phyloP scores from a whole-genome alignment of 2,797 vertebrate species.

The Manis crassicaudata region DNA sequence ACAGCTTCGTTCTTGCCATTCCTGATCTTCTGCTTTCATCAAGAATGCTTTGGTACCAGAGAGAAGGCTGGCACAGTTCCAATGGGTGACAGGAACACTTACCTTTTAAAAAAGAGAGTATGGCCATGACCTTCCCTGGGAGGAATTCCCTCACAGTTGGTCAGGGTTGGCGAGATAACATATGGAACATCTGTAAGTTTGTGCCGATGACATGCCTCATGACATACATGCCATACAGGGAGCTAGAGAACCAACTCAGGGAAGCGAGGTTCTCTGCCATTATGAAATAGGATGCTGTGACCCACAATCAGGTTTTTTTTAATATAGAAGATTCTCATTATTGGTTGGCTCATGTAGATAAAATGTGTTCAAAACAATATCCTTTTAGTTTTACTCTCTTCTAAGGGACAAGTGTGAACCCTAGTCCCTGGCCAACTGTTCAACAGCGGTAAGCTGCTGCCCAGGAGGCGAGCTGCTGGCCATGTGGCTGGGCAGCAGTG shows the following conservation, averaged over 20 bases:
- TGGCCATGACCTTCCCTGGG: accelerated
- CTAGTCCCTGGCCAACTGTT: neutral
- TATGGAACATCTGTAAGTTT: neutral
- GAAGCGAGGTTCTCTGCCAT: neutral
- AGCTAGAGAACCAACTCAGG: too few species aligned
- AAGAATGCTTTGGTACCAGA: neutral
- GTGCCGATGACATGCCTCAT: neutral
- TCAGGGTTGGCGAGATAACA: accelerated
- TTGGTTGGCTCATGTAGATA: neutral
- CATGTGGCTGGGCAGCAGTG: accelerated
- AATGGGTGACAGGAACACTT: neutral
- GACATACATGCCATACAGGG: accelerated
- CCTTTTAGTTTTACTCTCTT: neutral
- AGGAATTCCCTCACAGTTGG: neutral
- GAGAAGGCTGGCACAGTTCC: neutral
- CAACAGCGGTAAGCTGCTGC: too few species aligned
- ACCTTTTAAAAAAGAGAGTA: neutral
- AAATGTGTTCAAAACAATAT: neutral
- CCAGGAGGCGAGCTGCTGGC: neutral
- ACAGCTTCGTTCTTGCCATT: neutral
- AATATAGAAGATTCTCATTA: neutral
- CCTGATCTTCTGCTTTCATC: neutral
- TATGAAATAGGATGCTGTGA: neutral
- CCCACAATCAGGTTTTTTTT: neutral
- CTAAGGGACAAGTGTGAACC: neutral